These are phyloP conservation scores for Melospiza melodia DNA, from an alignment of 2,113 vertebrate genomes.

Conservation along the genomic window DNA sequence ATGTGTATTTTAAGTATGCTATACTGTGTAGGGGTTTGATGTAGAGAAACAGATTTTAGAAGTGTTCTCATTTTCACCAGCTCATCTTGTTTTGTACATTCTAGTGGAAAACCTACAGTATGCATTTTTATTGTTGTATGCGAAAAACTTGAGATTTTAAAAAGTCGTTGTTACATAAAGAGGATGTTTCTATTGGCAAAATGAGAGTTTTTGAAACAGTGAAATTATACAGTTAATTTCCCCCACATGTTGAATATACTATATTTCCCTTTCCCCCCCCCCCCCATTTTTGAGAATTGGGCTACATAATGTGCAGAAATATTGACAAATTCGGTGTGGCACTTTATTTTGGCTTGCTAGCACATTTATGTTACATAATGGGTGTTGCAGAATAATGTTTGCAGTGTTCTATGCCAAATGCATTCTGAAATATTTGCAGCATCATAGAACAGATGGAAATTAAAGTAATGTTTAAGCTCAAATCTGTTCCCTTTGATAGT, in stretches of 20 bases:
- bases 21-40: background rate
- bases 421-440: slow-evolving; percentile 3
- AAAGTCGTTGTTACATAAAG: slow-evolving; percentile 2
- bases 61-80: background rate
- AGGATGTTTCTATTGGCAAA: slow-evolving; percentile 47
- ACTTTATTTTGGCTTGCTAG: background rate
- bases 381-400: background rate
- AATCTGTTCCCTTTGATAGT: slow-evolving; percentile 15
- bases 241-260: slow-evolving; percentile 18
- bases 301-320: background rate
- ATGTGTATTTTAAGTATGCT: background rate
- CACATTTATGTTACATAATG: background rate
- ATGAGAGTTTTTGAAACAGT: slow-evolving; percentile 11
- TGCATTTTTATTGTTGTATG: background rate
- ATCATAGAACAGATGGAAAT: slow-evolving; percentile 58
- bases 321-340: slow-evolving; percentile 22
- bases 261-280: background rate
- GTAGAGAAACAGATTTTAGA: background rate
- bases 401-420: background rate
- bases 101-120: background rate
- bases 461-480: background rate
- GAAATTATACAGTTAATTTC: slow-evolving; percentile 50
- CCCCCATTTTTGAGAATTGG: background rate
- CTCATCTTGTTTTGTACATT: background rate
- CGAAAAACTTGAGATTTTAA: background rate